These are phyloP conservation scores for Rhinopomastus cyanomelas DNA, from an alignment of 2,113 vertebrate genomes.

Conservation along the genomic window DNA sequence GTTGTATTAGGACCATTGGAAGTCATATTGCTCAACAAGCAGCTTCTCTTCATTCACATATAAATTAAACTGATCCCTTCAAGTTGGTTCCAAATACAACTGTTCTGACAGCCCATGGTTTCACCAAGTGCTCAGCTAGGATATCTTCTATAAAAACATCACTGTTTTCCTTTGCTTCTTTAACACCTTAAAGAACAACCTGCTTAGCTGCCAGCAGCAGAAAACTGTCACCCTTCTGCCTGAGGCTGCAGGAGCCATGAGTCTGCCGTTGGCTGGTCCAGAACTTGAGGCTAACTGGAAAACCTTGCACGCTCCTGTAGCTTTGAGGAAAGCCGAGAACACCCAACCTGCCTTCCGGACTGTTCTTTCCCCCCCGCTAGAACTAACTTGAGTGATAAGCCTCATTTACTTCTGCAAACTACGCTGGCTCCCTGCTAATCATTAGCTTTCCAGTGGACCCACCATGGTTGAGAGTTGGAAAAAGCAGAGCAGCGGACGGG, in stretches of 20 bases:
- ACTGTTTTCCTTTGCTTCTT: neutral
- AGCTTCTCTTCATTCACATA: neutral
- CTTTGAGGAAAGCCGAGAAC: neutral
- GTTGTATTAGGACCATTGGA: neutral
- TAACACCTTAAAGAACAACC: neutral
- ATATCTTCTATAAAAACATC: neutral
- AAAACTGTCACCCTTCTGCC: neutral
- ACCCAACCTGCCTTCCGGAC: neutral
- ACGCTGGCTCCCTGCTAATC: neutral
- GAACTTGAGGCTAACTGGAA: neutral
- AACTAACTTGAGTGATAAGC: neutral
- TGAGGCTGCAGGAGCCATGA: neutral
- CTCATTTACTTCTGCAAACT: neutral
- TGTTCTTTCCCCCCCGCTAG: neutral
- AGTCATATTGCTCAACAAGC: neutral
- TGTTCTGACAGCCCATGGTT: neutral
- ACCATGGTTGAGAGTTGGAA: constrained; percentile 86
- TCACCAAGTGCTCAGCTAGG: neutral
- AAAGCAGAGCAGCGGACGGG: constrained; percentile 68
- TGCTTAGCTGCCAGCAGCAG: neutral
- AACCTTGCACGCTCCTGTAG: neutral
- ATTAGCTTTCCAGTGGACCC: constrained; percentile 76
- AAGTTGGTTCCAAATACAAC: neutral
- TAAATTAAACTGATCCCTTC: neutral
- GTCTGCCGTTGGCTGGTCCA: neutral